Conservation (phyloP, 1,140 invertebrate species). For the Aplysia californica region DNA sequence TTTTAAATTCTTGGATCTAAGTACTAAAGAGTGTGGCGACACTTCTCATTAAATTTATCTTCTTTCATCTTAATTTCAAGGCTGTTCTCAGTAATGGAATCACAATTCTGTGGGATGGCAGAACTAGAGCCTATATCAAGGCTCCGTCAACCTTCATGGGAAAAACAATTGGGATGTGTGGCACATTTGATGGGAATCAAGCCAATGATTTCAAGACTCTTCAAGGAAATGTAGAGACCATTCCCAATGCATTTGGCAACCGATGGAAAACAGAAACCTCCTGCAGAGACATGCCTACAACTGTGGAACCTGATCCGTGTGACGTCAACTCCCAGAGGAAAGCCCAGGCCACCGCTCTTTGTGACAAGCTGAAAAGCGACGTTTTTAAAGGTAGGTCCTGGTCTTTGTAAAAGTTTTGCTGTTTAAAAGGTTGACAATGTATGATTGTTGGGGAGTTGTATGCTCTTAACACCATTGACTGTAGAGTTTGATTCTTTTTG, state of each 20-base stretch:
- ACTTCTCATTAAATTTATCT: too few relatives aligned
- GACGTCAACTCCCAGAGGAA: slow-evolving; percentile 48
- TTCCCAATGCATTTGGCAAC: slow-evolving; percentile 82
- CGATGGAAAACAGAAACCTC: slow-evolving; percentile 87
- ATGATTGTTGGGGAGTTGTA: too few relatives aligned
- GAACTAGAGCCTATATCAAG: slow-evolving; percentile 82
- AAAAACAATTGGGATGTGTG: slow-evolving; percentile 80
- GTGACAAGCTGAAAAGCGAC: slow-evolving; percentile 48
- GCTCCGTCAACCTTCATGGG: slow-evolving; percentile 79
- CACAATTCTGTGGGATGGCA: slow-evolving; percentile 78
- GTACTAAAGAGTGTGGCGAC: too few relatives aligned
- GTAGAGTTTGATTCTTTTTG: too few relatives aligned
- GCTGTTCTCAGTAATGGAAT: slow-evolving; percentile 81
- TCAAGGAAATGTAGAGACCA: slow-evolving; percentile 82
- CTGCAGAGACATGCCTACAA: slow-evolving; percentile 73
- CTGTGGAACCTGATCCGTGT: slow-evolving; percentile 42
- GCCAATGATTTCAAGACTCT: slow-evolving; percentile 90
- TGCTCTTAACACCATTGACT: too few relatives aligned
- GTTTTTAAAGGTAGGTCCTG: slow-evolving; percentile 56
- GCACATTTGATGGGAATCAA: slow-evolving; percentile 87
- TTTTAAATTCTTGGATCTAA: too few relatives aligned
- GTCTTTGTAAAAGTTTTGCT: background rate
- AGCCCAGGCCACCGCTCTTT: slow-evolving; percentile 47
- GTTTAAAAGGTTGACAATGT: too few relatives aligned
- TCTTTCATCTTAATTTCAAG: too few relatives aligned